phyloP scores from a whole-genome alignment of 2,113 vertebrate genomes.

The Catharus bicknelli region DNA sequence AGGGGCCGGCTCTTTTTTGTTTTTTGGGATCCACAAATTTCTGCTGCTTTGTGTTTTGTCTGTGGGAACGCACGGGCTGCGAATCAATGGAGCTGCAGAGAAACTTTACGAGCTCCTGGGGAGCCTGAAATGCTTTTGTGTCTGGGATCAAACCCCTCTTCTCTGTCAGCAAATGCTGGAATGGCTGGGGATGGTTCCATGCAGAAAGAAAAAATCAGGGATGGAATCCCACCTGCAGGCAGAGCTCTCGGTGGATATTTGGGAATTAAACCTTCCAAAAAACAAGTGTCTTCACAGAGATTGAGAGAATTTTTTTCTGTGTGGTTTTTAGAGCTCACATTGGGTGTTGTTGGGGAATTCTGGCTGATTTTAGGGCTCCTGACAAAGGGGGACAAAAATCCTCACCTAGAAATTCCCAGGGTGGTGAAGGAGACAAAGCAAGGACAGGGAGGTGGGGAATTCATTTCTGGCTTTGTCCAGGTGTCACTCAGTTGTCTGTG shows the following conservation, averaged over 20 bases:
- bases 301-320: background rate
- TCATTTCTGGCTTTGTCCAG: background rate
- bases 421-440: background rate
- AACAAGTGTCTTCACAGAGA: background rate
- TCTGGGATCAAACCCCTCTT: constrained; percentile 5
- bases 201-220: background rate
- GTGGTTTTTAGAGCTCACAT: background rate
- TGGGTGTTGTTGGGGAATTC: background rate
- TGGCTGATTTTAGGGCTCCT: background rate
- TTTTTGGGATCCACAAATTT: background rate
- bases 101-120: constrained; percentile 11
- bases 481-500: background rate
- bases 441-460: background rate
- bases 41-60: constrained; percentile 4
- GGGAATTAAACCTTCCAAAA: fast-evolving
- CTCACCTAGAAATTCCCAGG: background rate
- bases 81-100: background rate
- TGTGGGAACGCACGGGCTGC: background rate
- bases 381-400: background rate
- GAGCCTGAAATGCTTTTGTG: constrained; percentile 49
- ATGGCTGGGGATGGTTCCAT: background rate
- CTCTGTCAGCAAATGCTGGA: background rate
- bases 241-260: fast-evolving
- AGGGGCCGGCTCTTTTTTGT: background rate
- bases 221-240: background rate